Conservation (phyloP, 2,113 vertebrate genomes). For the Myxocyprinus asiaticus region DNA sequence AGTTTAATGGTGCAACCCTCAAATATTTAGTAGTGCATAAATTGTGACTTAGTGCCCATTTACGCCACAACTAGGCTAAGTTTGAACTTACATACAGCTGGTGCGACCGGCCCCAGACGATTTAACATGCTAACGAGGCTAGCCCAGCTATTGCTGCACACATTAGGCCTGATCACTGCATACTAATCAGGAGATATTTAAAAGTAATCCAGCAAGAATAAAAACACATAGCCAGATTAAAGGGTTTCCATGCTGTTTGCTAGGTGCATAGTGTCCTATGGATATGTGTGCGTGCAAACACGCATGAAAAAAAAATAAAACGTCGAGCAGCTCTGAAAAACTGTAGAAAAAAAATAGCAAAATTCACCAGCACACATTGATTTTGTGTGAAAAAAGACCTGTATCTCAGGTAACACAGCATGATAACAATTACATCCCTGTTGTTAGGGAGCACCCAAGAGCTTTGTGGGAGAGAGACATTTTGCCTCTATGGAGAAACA, state of each 20-base stretch:
- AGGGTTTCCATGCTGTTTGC: neutral
- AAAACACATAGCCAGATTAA: constrained; percentile 18
- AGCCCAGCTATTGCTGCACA: neutral
- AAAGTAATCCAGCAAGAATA: constrained; percentile 37
- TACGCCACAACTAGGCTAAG: no score
- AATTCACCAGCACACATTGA: neutral
- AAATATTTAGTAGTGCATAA: no score
- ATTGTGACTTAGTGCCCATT: no score
- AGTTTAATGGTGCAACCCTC: no score
- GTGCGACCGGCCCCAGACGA: no score
- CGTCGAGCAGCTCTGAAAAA: neutral
- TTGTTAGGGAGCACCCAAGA: no score
- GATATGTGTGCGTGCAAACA: no score
- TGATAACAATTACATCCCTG: no score
- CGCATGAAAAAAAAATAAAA: neutral
- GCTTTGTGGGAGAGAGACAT: no score
- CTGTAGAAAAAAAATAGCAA: neutral
- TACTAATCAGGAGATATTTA: constrained; percentile 31
- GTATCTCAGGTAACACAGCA: no score
- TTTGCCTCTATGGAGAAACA: no score
- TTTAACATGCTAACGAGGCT: neutral
- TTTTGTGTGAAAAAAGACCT: neutral
- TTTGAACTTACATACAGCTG: no score
- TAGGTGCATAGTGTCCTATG: neutral
- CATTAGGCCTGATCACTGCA: constrained; percentile 28